Evolutionary conservation across 2,113 vertebrate species (phyloP).

Genomic region (Gambusia holbrooki): DNA sequence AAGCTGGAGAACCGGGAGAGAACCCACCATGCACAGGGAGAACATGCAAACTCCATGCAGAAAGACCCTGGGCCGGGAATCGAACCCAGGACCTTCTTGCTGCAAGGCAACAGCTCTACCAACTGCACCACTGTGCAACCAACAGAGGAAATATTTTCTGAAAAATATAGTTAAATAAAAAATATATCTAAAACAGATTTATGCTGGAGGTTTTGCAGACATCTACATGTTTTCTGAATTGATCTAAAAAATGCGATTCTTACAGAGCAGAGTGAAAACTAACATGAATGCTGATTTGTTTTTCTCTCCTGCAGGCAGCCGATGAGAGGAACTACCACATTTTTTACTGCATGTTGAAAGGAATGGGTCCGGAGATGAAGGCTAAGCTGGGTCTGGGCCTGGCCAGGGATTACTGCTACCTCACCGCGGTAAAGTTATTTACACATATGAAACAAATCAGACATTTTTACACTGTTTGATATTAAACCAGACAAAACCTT

Average conservation of each 20-base stretch:
- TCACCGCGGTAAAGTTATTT: constrained; percentile 87
- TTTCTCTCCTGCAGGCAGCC: constrained; percentile 77
- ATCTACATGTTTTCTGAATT: no score
- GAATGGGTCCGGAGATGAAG: constrained; percentile 92
- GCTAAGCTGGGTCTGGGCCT: constrained; percentile 89
- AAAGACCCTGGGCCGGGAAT: no score
- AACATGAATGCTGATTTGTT: background rate
- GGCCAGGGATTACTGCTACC: constrained; percentile 91
- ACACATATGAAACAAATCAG: background rate
- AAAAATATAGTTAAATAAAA: no score
- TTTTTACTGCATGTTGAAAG: constrained; percentile 97
- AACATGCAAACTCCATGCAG: no score
- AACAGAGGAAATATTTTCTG: no score
- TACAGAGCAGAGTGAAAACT: background rate
- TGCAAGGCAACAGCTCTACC: no score
- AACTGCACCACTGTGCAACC: no score
- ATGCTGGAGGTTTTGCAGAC: no score
- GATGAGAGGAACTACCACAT: constrained; percentile 97
- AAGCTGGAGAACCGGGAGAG: no score
- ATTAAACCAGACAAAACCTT: background rate
- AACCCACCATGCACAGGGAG: no score
- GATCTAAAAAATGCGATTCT: background rate
- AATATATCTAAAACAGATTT: no score
- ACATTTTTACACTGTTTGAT: background rate
- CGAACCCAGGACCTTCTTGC: no score